phyloP scores from a whole-genome alignment of 1,140 invertebrate species.

The Penaeus chinensis region DNA sequence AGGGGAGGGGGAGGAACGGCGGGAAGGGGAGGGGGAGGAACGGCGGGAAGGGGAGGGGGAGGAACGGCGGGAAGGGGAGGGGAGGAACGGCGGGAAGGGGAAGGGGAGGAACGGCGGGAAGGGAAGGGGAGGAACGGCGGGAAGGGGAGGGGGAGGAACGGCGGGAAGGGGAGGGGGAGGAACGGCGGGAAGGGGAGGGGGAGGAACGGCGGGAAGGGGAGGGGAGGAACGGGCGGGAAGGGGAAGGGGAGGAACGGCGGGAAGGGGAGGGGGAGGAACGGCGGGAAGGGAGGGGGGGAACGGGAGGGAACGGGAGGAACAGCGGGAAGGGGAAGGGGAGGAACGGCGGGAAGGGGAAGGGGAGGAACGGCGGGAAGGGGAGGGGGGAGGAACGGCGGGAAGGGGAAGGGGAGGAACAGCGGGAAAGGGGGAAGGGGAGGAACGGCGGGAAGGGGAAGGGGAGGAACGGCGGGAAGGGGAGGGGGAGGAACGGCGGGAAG shows the following conservation, averaged over 20 bases:
- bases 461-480: conserved; percentile 26
- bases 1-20: neutral
- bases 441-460: conserved; percentile 23
- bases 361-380: too few relatives aligned
- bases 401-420: neutral
- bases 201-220: neutral
- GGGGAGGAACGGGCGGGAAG: neutral
- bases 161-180: neutral
- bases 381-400: conserved; percentile 13
- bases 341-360: neutral
- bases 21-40: neutral
- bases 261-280: too few relatives aligned
- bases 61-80: neutral
- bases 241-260: neutral
- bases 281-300: too few relatives aligned
- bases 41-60: conserved; percentile 8
- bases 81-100: too few relatives aligned
- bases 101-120: neutral
- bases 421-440: neutral
- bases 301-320: too few relatives aligned
- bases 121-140: neutral
- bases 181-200: neutral
- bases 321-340: too few relatives aligned
- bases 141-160: conserved; percentile 18
- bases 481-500: neutral